phyloP scores from a whole-genome alignment of 2,797 vertebrate genomes.

The Pogoniulus pusillus region DNA sequence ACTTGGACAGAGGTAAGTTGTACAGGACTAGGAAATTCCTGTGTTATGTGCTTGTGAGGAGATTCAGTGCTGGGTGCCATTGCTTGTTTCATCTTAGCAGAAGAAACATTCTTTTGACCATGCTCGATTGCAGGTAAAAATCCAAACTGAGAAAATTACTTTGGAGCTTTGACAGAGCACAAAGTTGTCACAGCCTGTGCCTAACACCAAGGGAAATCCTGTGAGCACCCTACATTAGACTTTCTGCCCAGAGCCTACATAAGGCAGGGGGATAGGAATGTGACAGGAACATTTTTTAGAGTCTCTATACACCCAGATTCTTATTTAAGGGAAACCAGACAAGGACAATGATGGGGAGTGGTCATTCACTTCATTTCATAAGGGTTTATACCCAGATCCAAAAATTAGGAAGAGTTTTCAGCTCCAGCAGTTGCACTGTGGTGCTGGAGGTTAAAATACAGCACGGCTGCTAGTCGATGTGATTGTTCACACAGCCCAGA shows the following conservation, averaged over 20 bases:
- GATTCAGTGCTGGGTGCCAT: accelerated
- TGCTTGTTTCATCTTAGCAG: neutral
- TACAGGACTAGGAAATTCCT: neutral
- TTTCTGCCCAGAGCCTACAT: neutral
- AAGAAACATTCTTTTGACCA: neutral
- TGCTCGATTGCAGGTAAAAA: neutral
- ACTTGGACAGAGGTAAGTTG: neutral
- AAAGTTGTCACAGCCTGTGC: neutral
- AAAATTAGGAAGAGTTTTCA: neutral
- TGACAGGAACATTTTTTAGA: neutral
- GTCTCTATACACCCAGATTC: neutral
- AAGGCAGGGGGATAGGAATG: neutral
- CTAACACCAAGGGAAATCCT: neutral
- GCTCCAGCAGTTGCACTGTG: neutral
- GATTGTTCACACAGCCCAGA: neutral
- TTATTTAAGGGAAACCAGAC: neutral
- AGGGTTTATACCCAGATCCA: neutral
- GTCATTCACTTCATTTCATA: neutral
- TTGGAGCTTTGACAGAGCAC: neutral
- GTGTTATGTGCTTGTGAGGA: neutral
- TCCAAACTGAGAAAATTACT: neutral
- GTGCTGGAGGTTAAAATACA: neutral
- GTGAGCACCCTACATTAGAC: neutral
- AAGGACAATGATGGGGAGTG: neutral
- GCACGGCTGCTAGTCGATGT: neutral